Base-by-base conservation (phyloP, 2,888 invertebrate species). In the Drosophila prostipennis region DNA sequence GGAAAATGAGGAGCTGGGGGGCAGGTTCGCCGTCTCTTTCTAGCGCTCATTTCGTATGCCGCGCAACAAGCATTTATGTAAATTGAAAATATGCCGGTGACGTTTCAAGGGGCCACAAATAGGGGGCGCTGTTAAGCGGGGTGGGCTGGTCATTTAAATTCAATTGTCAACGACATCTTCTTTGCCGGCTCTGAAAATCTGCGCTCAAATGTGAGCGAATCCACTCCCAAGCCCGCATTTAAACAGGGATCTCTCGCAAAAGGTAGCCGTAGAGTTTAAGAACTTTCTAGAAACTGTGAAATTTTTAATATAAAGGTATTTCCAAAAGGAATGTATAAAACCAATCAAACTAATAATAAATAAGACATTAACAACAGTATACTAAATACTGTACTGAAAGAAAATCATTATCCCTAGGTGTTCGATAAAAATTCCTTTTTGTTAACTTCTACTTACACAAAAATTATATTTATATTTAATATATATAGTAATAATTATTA, bases 11-110 rank as follows among this genome's bases (percentile, higher is more conserved):
- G 13, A 34, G 46, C 61, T 48, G 34, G 60, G 16, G 45, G 23
- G 5, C 34, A 19, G 8, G 23, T 19, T 29, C 14, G 42, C 64
- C 55, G 14, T 70, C 76, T 58, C 59, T 43, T 43, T 65, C 68
- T 59, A 55, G 40, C 58, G 52, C 69, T 71, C 74, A 80, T 77
- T 76, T 87, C 65, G 65, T 80, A 85, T 79, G 76, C 77, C 69
- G 71, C 64, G 75, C 87, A 80, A 87, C 88, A 81, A 78, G 78
- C 79, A 86, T 81, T 88, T 85, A 84, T 82, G 85, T 89, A 82
- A 89, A 87, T 87, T 87, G 82, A 80, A 82, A 87, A 82, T 80
- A 79, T 80, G 76, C 83, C 74, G 80, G 72, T 64, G 64, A 64
- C 56, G 42, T 67, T 54, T 67, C 29, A 29, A 29, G 48, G 39